These are phyloP conservation scores for Grammomys dolichurus DNA, from an alignment of 2,113 vertebrate genomes.

Conservation along the genomic window DNA sequence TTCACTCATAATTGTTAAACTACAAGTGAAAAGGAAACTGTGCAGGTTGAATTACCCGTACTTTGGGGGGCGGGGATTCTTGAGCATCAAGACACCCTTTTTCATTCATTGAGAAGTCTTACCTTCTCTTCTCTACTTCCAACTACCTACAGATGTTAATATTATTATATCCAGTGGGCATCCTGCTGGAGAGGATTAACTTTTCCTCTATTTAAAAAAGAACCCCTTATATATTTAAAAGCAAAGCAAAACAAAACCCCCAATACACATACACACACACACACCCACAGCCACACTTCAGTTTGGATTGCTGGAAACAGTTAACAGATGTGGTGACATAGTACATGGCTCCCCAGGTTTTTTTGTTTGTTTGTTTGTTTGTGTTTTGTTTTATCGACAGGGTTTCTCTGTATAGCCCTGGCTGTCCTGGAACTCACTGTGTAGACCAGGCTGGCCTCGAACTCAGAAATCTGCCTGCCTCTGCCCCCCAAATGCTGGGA, in stretches of 20 bases:
- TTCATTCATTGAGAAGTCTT: slow-evolving; percentile 77
- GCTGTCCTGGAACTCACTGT: no score
- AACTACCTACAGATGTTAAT: slow-evolving; percentile 78
- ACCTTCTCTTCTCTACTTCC: slow-evolving; percentile 73
- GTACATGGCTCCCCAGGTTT: slow-evolving; percentile 74
- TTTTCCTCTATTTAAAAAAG: slow-evolving; percentile 65
- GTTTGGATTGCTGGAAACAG: slow-evolving; percentile 68
- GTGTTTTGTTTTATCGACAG: no score
- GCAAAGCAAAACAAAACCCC: slow-evolving; percentile 7
- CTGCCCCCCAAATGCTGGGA: no score
- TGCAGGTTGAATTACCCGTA: slow-evolving; percentile 89
- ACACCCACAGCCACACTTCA: neutral
- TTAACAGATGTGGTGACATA: slow-evolving; percentile 74
- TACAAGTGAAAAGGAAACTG: slow-evolving; percentile 85
- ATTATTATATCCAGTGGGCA: slow-evolving; percentile 77
- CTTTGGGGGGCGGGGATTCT: slow-evolving; percentile 81
- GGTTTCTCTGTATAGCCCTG: no score
- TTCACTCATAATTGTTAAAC: slow-evolving; percentile 86
- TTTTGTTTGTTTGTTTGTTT: neutral
- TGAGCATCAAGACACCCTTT: slow-evolving; percentile 64
- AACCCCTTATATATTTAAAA: slow-evolving; percentile 67
- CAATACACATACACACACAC: neutral
- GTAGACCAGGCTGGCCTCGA: no score
- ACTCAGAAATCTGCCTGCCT: no score
- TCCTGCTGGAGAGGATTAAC: slow-evolving; percentile 66